Conservation (phyloP, 2,888 invertebrate species). For the Drosophila limbata region DNA sequence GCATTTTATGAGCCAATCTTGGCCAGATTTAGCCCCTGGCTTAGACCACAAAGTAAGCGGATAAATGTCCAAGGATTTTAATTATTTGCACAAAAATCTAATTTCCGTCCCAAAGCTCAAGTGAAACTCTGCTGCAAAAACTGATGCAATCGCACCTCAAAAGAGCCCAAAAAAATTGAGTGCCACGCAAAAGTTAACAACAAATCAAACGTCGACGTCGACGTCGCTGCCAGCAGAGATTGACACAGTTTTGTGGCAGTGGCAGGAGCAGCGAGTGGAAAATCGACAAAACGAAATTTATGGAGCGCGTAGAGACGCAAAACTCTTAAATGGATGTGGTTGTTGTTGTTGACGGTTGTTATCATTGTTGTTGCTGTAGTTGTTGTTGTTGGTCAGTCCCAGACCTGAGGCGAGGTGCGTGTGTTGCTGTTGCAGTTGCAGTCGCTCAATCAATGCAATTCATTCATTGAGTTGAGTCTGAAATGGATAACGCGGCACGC, state of each 20-base stretch:
- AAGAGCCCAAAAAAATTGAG: slow-evolving; percentile 30
- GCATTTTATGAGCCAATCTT: slow-evolving; percentile 58
- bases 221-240: slow-evolving; percentile 35
- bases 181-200: slow-evolving; percentile 70
- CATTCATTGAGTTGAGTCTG: slow-evolving; percentile 72
- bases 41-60: slow-evolving; percentile 58
- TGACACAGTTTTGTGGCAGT: slow-evolving; percentile 67
- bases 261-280: slow-evolving; percentile 49
- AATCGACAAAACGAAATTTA: slow-evolving; percentile 64
- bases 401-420: slow-evolving; percentile 63
- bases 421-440: slow-evolving; percentile 37
- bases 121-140: slow-evolving; percentile 23
- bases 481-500: slow-evolving; percentile 63
- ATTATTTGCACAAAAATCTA: slow-evolving; percentile 72
- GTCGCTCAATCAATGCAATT: slow-evolving; percentile 80
- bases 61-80: slow-evolving; percentile 68
- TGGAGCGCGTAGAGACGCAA: slow-evolving; percentile 57
- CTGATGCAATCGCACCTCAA: slow-evolving; percentile 23
- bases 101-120: slow-evolving; percentile 65
- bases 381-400: slow-evolving; percentile 30
- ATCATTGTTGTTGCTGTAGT: slow-evolving; percentile 16
- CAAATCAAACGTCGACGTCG: slow-evolving; percentile 58
- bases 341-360: slow-evolving; percentile 19
- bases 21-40: slow-evolving; percentile 40
- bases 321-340: slow-evolving; percentile 47